Percentiles rank a stretch among this genome's conserved stretches.
These are phyloP conservation scores for Catocala sponsa DNA, from an alignment of 2,888 invertebrate species.

Conservation along the genomic window DNA sequence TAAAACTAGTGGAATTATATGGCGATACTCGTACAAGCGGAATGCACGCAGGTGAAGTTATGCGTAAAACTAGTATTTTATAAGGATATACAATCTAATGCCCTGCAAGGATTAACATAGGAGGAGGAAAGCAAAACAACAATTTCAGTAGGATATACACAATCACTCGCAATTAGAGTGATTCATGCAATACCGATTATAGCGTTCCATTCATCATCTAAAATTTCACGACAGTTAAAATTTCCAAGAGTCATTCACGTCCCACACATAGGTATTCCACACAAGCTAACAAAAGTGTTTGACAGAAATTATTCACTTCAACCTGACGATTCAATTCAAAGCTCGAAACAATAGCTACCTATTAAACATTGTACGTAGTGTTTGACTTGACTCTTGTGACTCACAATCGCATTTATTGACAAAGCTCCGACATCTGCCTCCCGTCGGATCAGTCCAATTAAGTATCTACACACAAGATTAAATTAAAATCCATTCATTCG, in stretches of 20 bases:
- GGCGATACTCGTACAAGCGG: too few species aligned
- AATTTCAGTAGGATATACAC: too few species aligned
- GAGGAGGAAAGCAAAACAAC: too few species aligned
- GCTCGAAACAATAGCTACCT: conserved; percentile 60
- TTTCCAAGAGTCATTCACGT: conserved; percentile 18
- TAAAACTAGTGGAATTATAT: too few species aligned
- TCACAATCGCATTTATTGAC: conserved; percentile 74
- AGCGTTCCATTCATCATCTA: neutral
- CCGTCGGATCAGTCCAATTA: conserved; percentile 72
- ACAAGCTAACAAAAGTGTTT: conserved; percentile 43
- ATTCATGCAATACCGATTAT: neutral
- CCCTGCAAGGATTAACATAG: too few species aligned
- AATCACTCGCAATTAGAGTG: too few species aligned
- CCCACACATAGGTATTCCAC: conserved; percentile 22
- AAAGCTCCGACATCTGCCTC: conserved; percentile 69
- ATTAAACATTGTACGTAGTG: conserved; percentile 45
- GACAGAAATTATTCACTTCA: conserved; percentile 39
- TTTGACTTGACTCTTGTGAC: conserved; percentile 45
- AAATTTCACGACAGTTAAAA: conserved; percentile 2
- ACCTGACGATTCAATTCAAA: conserved; percentile 56
- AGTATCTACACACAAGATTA: conserved; percentile 55
- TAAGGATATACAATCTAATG: too few species aligned
- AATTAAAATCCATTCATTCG: conserved; percentile 12
- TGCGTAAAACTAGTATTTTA: too few species aligned
- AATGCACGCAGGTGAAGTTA: too few species aligned